Evolutionary conservation across 2,797 vertebrate species (phyloP).

Genomic region (Oceanodroma leucorhoa): DNA sequence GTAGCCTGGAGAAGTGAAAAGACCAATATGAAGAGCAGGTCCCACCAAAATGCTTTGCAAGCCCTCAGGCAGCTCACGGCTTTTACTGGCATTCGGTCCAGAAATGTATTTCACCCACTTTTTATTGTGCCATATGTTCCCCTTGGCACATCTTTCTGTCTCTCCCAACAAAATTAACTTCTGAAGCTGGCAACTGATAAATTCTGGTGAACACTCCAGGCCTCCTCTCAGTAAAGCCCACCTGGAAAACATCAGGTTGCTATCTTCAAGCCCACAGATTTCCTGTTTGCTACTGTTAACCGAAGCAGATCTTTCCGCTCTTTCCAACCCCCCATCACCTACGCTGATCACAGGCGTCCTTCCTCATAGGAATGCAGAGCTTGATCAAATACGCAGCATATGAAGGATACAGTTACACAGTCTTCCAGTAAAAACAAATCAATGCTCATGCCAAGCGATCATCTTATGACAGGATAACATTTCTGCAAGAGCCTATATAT

Average conservation of each 20-base stretch:
- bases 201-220: background rate
- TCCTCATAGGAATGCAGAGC: background rate
- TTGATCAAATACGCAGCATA: background rate
- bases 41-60: constrained; percentile 7
- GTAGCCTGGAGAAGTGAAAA: constrained; percentile 1
- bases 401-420: background rate
- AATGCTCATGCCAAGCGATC: background rate
- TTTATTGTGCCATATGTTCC: background rate
- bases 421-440: background rate
- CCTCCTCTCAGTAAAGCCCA: background rate
- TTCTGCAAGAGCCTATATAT: background rate
- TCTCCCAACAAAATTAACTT: constrained; percentile 12
- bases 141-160: background rate
- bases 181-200: background rate
- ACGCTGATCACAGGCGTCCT: background rate
- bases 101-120: constrained; percentile 16
- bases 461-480: background rate
- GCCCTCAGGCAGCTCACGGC: background rate
- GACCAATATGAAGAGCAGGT: background rate
- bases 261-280: background rate
- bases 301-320: background rate
- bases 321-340: background rate
- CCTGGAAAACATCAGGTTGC: background rate
- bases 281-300: background rate
- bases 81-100: constrained; percentile 20